Evolutionary conservation across 2,113 vertebrate species (phyloP).

Genomic region (Psilopsiagon aurifrons): DNA sequence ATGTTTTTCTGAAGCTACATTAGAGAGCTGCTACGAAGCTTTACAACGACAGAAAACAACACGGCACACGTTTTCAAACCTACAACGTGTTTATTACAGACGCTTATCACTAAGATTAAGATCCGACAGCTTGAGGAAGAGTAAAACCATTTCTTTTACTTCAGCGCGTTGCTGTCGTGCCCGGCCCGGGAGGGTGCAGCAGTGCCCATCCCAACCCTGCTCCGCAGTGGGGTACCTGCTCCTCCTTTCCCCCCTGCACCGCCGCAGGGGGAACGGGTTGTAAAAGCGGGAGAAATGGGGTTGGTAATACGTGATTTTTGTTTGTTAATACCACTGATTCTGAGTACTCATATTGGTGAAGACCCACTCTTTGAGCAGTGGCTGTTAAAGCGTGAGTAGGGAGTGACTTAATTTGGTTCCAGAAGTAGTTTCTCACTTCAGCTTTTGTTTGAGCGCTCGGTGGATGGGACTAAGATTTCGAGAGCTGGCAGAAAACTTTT

Average conservation of each 20-base stretch:
- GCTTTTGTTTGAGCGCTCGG: neutral
- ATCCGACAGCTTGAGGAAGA: neutral
- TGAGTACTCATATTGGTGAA: neutral
- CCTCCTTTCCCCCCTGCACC: neutral
- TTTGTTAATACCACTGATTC: neutral
- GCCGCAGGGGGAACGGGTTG: neutral
- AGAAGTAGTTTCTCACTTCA: neutral
- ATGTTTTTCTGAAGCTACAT: neutral
- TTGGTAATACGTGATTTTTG: neutral
- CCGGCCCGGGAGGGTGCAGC: neutral
- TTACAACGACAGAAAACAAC: neutral
- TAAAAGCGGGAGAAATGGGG: neutral
- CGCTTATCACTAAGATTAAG: neutral
- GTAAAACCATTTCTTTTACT: neutral
- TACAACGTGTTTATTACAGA: neutral
- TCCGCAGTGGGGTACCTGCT: neutral
- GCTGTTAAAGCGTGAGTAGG: neutral
- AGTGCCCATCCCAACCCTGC: neutral
- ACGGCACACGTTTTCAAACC: neutral
- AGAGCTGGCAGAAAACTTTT: neutral
- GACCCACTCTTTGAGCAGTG: neutral
- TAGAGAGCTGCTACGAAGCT: neutral
- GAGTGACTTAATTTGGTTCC: neutral
- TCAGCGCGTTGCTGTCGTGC: accelerated
- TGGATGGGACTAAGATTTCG: neutral